Evolutionary conservation across 2,888 invertebrate species (phyloP), one percentile per base, ranked within the genome.

Genomic region (Falcaria lacertinaria): DNA sequence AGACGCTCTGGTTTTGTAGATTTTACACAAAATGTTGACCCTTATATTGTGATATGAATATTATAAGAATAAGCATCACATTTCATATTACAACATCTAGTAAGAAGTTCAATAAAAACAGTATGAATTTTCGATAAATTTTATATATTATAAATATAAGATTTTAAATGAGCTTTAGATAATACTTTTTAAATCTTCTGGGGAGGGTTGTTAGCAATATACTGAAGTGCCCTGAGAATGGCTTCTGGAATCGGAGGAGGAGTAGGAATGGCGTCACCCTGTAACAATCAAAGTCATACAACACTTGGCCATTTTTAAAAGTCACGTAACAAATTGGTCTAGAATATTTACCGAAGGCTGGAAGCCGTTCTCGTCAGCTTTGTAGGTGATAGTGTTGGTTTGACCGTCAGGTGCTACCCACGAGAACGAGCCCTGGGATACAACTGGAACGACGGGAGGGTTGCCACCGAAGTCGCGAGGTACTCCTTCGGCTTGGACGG

Each of bases 341-440:
- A n/a, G n/a, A n/a, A n/a, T n/a, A 32, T 28, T 65, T 68, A 83
- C 93, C 73, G 87, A 76, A 19, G 94, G 91, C 50, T 91, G 91
- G 89, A 92, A 94, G 45, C 94, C 94, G 54, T 92, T 91, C 70
- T 93, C 93, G 57, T 94, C 92, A 54, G 94, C 93, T 44, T 90
- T 65, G 76, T 93, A 94, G 36, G 81, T 76, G 47, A 94, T 69
- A n/a, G 78, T 65, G 57, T 92, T 83, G 11, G 83, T 82, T 34
- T 89, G 77, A n/a, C 94, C 94, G 54, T 93, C 93, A 11, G 92
- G 92, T 16, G 91, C 89, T 4, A 84, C 88, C 76, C 86, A 91
- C 25, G 87, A 75, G 80, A 82, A 92, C 1, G 83, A 70, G 17
- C 92, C 92, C 54, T 90, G 83, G 7, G 80, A 78, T 11, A 89